Percentiles rank a stretch among this genome's conserved stretches.
Conservation (phyloP, 2,888 invertebrate genomes). For the Eilema depressum region DNA sequence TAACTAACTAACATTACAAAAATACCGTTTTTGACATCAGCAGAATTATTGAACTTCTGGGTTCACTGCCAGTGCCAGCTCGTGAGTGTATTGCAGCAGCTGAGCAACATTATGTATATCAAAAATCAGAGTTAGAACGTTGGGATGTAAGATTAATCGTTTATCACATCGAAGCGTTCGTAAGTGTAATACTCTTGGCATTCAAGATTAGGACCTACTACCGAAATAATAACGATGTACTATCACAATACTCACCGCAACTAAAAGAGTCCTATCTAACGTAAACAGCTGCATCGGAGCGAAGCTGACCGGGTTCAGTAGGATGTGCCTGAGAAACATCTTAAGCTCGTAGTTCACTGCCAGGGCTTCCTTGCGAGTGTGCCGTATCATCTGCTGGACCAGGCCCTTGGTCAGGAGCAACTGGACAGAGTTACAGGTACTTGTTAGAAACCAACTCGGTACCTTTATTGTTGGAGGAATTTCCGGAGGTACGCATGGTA, state of each 20-base stretch:
- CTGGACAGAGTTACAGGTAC: not conserved
- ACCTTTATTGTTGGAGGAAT: not conserved
- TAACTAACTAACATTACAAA: too few relatives aligned
- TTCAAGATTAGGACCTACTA: not conserved
- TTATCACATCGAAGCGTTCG: too few relatives aligned
- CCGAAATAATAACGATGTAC: not conserved
- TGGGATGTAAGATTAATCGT: too few relatives aligned
- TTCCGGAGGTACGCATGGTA: too few relatives aligned
- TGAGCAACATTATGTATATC: too few relatives aligned
- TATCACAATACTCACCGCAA: constrained; percentile 4
- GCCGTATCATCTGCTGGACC: constrained; percentile 11
- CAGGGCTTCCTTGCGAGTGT: not conserved
- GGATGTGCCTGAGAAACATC: constrained; percentile 7
- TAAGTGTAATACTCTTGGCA: too few relatives aligned
- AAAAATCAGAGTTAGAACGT: too few relatives aligned
- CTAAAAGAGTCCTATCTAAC: constrained; percentile 9
- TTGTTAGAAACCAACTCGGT: not conserved
- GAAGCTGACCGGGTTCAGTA: constrained; percentile 7
- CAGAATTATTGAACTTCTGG: too few relatives aligned
- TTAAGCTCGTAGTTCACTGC: constrained; percentile 7
- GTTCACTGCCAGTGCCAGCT: not conserved
- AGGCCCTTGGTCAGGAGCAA: not conserved
- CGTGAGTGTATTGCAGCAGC: not conserved
- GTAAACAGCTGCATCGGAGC: constrained; percentile 8
- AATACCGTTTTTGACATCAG: too few relatives aligned